phyloP scores from a whole-genome alignment of 2,888 invertebrate species.

The Pelosia muscerda region DNA sequence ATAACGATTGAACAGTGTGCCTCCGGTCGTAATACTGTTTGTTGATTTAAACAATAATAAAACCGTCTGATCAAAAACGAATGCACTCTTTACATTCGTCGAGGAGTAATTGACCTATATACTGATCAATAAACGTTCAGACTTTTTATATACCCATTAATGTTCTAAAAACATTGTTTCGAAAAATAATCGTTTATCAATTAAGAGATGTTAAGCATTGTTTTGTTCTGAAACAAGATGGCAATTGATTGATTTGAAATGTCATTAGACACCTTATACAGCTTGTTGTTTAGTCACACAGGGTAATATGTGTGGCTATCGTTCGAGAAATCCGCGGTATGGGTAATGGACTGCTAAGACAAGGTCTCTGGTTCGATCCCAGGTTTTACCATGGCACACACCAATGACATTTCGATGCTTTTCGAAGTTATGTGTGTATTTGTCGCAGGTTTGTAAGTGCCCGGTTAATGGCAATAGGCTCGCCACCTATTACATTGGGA shows the following conservation, averaged over 20 bases:
- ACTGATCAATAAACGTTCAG: constrained; percentile 23
- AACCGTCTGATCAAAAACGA: constrained; percentile 34
- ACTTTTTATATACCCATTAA: constrained; percentile 24
- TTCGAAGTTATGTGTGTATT: too few species aligned
- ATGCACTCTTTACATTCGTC: constrained; percentile 34
- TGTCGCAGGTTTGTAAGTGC: too few species aligned
- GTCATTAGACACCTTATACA: background rate
- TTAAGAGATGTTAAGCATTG: background rate
- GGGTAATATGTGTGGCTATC: too few species aligned
- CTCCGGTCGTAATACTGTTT: constrained; percentile 31
- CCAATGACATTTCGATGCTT: too few species aligned
- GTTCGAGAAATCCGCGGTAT: too few species aligned
- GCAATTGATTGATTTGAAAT: background rate
- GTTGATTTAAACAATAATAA: constrained; percentile 49
- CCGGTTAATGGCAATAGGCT: too few species aligned
- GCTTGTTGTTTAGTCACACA: too few species aligned
- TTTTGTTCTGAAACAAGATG: background rate
- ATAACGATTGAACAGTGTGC: constrained; percentile 30
- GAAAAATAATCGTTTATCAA: background rate
- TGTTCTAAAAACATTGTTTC: constrained; percentile 6
- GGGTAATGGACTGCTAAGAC: too few species aligned
- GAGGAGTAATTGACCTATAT: constrained; percentile 42
- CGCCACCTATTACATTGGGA: too few species aligned
- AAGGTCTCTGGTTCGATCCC: too few species aligned
- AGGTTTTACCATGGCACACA: too few species aligned